A percentile compares a stretch with the other conserved stretches of the same genome.
phyloP scores from a whole-genome alignment of 1,140 invertebrate species.

The Callitettix versicolor region DNA sequence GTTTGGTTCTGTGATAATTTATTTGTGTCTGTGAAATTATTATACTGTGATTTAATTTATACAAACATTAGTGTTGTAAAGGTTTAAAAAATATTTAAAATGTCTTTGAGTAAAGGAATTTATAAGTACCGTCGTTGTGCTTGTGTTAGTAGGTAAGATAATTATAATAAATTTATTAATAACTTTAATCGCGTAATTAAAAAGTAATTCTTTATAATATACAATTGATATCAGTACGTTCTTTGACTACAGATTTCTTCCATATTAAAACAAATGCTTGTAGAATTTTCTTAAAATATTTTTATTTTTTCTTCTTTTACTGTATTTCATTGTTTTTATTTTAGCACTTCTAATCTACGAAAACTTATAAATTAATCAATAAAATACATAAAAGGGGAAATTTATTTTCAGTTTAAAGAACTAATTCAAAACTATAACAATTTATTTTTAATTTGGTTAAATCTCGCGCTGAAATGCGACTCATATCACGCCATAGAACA shows the following conservation, averaged over 20 bases:
- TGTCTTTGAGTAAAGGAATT: conserved; percentile 12
- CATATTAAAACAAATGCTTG: background rate
- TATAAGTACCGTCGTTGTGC: conserved; percentile 10
- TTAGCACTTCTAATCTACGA: too few species aligned
- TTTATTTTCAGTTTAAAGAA: too few species aligned
- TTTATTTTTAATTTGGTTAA: too few species aligned
- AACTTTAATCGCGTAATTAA: background rate
- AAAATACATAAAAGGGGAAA: too few species aligned
- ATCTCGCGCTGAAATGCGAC: too few species aligned
- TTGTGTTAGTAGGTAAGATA: conserved; percentile 9
- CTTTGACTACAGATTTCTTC: background rate
- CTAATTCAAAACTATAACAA: too few species aligned
- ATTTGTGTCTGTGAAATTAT: too few species aligned
- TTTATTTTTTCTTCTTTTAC: too few species aligned
- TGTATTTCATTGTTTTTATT: too few species aligned
- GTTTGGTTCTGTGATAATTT: too few species aligned
- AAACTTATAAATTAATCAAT: too few species aligned
- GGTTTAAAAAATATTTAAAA: background rate
- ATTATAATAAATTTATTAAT: background rate
- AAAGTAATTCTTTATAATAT: background rate
- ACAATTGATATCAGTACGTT: background rate
- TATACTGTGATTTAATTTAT: background rate
- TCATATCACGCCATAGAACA: too few species aligned
- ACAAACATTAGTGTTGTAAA: background rate
- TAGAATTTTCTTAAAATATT: background rate